Conservation (phyloP, 1,140 invertebrate species). For the Aphaenogaster ashmeadi region DNA sequence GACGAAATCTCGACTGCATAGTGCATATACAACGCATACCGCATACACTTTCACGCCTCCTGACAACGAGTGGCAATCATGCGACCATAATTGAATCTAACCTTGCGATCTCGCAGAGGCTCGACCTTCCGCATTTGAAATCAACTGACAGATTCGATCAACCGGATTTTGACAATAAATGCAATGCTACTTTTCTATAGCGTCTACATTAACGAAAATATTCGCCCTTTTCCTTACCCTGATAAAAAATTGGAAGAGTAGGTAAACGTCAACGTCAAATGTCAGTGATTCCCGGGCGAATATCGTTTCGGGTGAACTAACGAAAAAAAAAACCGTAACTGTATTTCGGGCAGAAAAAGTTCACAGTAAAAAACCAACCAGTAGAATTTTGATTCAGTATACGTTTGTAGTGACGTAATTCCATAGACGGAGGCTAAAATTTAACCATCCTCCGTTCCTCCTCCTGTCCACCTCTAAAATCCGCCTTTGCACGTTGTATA, state of each 20-base stretch:
- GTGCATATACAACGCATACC: background rate
- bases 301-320: background rate
- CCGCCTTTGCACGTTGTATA: constrained; percentile 1
- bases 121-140: constrained; percentile 7
- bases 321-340: constrained; percentile 4
- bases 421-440: background rate
- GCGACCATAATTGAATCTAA: constrained; percentile 13
- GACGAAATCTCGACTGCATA: background rate
- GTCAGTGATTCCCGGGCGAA: background rate
- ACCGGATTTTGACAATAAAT: background rate
- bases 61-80: constrained; percentile 7
- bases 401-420: background rate
- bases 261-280: constrained; percentile 20
- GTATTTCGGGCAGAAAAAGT: background rate
- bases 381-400: constrained; percentile 4
- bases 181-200: background rate
- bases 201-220: background rate
- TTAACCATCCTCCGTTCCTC: background rate
- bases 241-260: background rate
- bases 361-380: background rate
- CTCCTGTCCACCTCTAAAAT: constrained; percentile 19
- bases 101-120: background rate
- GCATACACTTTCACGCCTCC: background rate
- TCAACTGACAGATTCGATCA: background rate
- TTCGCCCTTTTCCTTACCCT: background rate